phyloP scores from a whole-genome alignment of 2,888 invertebrate genomes.

The Linnaemya tessellans region DNA sequence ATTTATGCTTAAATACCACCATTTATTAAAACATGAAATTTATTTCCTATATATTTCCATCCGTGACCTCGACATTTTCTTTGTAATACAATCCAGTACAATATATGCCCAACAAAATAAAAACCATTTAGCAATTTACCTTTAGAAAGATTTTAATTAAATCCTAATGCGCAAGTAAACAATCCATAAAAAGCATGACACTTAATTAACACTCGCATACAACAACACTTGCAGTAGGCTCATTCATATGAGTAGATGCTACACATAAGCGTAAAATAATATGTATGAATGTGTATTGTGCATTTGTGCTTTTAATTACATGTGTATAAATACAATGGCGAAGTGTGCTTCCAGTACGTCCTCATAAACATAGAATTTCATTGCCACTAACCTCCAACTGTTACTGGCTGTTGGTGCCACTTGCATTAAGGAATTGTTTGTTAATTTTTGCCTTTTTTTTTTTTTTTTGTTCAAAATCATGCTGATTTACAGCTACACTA shows the following conservation, averaged over 20 bases:
- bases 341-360: slow-evolving; percentile 25
- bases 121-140: slow-evolving; percentile 52
- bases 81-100: neutral
- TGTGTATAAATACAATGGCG: slow-evolving; percentile 23
- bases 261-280: neutral
- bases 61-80: slow-evolving; percentile 52
- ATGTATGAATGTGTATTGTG: slow-evolving; percentile 2
- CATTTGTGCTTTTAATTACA: slow-evolving; percentile 44
- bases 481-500: slow-evolving; percentile 45
- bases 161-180: slow-evolving; percentile 67
- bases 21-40: neutral
- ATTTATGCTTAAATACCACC: neutral
- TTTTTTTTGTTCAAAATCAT: slow-evolving; percentile 21
- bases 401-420: slow-evolving; percentile 6
- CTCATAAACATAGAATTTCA: slow-evolving; percentile 59
- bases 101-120: neutral
- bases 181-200: slow-evolving; percentile 64
- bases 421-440: slow-evolving; percentile 32
- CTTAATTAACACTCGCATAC: slow-evolving; percentile 69
- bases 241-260: no score
- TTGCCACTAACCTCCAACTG: slow-evolving; percentile 52
- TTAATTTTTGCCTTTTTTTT: neutral
- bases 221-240: slow-evolving; percentile 11
- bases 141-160: slow-evolving; percentile 68
- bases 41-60: neutral